Percentiles rank a stretch among this genome's conserved stretches.
These are phyloP conservation scores for Epicauta chinensis DNA, from an alignment of 1,140 invertebrate species.

Conservation along the genomic window DNA sequence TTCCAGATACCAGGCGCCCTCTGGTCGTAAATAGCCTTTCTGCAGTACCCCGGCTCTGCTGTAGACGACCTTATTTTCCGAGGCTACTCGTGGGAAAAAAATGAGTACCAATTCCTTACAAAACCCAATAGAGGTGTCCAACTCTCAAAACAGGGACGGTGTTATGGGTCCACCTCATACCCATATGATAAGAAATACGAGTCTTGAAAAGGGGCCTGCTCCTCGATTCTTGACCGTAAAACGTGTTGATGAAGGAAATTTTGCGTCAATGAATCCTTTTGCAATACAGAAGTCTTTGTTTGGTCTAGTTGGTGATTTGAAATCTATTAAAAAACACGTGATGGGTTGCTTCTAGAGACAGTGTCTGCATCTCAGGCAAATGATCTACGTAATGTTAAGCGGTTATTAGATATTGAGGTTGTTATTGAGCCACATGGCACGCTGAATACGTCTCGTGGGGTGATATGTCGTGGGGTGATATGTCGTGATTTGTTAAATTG, in stretches of 20 bases:
- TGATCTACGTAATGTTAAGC: not conserved
- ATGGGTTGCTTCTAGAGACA: not conserved
- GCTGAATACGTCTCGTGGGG: not conserved
- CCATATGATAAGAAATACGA: too few species aligned
- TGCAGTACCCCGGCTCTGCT: too few species aligned
- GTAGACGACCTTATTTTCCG: too few species aligned
- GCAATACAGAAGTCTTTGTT: not conserved
- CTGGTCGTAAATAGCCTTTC: too few species aligned
- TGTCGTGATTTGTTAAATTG: not conserved
- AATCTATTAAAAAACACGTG: not conserved
- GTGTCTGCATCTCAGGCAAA: not conserved
- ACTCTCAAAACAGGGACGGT: too few species aligned
- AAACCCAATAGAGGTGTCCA: too few species aligned
- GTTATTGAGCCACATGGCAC: not conserved
- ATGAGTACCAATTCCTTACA: too few species aligned
- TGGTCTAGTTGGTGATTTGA: not conserved
- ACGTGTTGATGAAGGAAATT: not conserved
- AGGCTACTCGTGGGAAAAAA: too few species aligned
- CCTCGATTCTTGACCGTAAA: not conserved
- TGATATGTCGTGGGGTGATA: too few species aligned
- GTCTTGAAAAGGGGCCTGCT: not conserved
- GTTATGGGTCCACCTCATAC: too few species aligned
- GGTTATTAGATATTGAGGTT: not conserved
- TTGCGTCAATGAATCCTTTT: not conserved
- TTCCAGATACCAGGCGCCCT: too few species aligned